Evolutionary conservation across 1,140 invertebrate genomes (phyloP).

Genomic region (Musca domestica): DNA sequence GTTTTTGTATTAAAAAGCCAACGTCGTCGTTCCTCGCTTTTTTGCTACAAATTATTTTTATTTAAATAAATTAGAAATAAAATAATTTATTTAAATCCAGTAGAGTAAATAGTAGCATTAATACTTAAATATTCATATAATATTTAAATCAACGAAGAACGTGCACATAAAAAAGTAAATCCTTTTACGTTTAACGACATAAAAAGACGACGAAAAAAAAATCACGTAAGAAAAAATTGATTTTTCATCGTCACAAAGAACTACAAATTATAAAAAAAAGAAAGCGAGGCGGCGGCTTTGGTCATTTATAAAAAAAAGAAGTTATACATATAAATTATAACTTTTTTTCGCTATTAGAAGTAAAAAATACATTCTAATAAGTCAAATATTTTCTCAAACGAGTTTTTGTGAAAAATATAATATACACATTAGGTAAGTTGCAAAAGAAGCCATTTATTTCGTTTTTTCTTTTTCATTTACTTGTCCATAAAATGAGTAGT

Average conservation of each 20-base stretch:
- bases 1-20: constrained; percentile 13
- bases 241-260: constrained; percentile 20
- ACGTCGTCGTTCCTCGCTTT: constrained; percentile 21
- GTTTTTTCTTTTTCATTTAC: constrained; percentile 1
- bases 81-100: constrained; percentile 15
- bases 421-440: constrained; percentile 13
- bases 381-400: neutral
- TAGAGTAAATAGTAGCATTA: constrained; percentile 17
- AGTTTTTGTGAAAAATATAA: neutral
- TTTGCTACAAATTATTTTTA: constrained; percentile 16
- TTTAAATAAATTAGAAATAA: constrained; percentile 20
- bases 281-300: constrained; percentile 21
- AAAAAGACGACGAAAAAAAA: constrained; percentile 8
- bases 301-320: neutral
- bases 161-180: neutral
- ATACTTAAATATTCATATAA: neutral
- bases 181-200: constrained; percentile 12
- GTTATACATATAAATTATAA: constrained; percentile 8
- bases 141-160: neutral
- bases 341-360: neutral
- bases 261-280: constrained; percentile 5
- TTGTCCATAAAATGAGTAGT: neutral
- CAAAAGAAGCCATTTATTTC: neutral
- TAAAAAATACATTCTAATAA: constrained; percentile 3
- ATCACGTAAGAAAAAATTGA: constrained; percentile 13